Percentiles rank a stretch among this genome's conserved stretches.
Evolutionary conservation across 2,113 vertebrate species (phyloP).

Genomic region (Cochlearius cochlearius): DNA sequence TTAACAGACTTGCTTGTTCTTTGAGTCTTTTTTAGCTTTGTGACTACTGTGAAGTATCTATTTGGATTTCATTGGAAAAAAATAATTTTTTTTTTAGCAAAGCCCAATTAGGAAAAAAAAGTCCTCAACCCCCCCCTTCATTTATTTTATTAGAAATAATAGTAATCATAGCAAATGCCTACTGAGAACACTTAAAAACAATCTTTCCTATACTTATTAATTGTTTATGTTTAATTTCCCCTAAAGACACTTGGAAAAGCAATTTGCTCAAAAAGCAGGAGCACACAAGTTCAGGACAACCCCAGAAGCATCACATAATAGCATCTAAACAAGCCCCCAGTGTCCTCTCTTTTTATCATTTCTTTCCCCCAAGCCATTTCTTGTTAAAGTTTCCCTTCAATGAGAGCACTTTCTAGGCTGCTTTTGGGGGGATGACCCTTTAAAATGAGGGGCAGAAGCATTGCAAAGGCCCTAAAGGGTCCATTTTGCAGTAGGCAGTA

Average conservation of each 20-base stretch:
- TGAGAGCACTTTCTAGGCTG: background rate
- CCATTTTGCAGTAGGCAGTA: background rate
- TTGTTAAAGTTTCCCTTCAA: background rate
- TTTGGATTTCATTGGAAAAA: background rate
- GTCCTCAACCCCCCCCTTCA: fast-evolving
- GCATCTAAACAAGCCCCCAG: background rate
- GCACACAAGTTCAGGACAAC: background rate
- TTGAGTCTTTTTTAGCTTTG: background rate
- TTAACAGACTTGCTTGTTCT: background rate
- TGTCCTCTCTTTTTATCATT: background rate
- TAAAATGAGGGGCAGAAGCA: background rate
- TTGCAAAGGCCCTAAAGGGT: background rate
- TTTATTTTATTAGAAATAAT: background rate
- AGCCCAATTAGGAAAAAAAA: background rate
- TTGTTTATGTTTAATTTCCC: background rate
- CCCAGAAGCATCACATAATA: background rate
- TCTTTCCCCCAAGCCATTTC: background rate
- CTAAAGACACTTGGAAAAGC: background rate
- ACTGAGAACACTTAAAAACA: background rate
- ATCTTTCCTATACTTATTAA: background rate
- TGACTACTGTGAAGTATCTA: background rate
- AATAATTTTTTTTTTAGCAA: background rate
- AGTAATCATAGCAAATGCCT: background rate
- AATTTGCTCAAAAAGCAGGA: background rate
- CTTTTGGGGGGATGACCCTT: background rate